Base-by-base conservation (phyloP, 2,888 invertebrate genomes). In the Hypsopygia costalis region DNA sequence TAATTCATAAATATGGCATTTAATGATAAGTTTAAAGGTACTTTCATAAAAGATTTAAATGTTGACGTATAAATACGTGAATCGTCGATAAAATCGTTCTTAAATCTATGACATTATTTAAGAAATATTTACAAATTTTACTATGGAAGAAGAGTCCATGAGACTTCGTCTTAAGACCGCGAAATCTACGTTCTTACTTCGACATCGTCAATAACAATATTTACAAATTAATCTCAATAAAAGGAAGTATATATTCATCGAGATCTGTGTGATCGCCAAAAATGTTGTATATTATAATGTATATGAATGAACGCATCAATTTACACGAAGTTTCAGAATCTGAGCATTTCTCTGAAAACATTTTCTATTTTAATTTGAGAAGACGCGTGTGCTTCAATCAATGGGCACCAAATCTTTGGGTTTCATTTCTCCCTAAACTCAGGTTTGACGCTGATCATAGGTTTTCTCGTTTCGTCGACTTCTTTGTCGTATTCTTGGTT, bases 1-100 rank as follows among this genome's bases (percentile, higher is more conserved):
- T 87, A 88, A 76, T 70, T 77, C 67, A 82, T 82, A 86, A 88
- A 87, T 88, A 89, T 89, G 87, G 88, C 86, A 89, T 79, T 79
- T 83, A 80, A 81, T 69, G 64, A 80, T 81, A 82, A 77, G 74
- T 76, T 73, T 73, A 76, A 85, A 88, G 80, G 86, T 86, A 86
- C 82, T 77, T 75, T 76, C 69, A 71, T 74, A 81, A 81, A 83
- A 79, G 81, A 80, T 80, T 80, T 80, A 78, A 70, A 82, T 79
- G 78, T 73, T 76, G 82, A 81, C 81, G 81, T 77, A 82, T 81
- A 78, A 83, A 80, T 73, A 82, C 65, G 71, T 64, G 69, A 70
- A 81, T 85, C 82, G 81, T 78, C 82, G 74, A 74, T 77, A 76
- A 77, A 83, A 78, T 72, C 65, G 70, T 73, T 67, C 79, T 81